phyloP scores from a whole-genome alignment of 2,113 vertebrate species.

The Aspiorhynchus laticeps region DNA sequence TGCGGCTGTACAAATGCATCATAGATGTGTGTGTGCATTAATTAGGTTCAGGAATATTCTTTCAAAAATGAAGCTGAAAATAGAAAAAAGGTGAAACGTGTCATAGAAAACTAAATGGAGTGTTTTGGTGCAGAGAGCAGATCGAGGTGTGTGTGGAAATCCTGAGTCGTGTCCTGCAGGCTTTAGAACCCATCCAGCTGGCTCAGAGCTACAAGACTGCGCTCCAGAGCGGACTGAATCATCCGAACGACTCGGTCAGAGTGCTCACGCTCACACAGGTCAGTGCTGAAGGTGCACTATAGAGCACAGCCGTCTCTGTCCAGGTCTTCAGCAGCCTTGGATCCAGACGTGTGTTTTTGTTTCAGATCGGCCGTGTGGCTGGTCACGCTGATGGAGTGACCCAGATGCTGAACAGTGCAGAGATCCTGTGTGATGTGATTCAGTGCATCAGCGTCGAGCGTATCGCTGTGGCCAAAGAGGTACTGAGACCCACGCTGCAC shows the following conservation, averaged over 20 bases:
- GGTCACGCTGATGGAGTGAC: conserved; percentile 78
- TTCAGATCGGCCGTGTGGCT: conserved; percentile 87
- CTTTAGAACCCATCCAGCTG: conserved; percentile 81
- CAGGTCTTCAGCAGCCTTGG: background rate
- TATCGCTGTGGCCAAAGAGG: conserved; percentile 91
- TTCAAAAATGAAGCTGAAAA: background rate
- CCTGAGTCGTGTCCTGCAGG: conserved; percentile 85
- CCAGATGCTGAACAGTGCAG: conserved; percentile 80
- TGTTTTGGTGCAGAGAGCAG: conserved; percentile 79
- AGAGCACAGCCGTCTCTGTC: background rate
- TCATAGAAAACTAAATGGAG: background rate
- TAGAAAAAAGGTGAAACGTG: background rate
- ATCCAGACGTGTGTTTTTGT: background rate
- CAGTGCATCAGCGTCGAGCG: conserved; percentile 85
- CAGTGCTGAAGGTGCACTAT: conserved; percentile 8
- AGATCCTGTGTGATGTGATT: conserved; percentile 82
- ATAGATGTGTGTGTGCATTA: background rate
- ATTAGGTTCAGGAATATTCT: background rate
- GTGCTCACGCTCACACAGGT: conserved; percentile 89
- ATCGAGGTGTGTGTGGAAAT: conserved; percentile 85
- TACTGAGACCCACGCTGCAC: conserved; percentile 58
- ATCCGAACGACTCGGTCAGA: conserved; percentile 84
- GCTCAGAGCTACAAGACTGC: conserved; percentile 80
- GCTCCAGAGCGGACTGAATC: conserved; percentile 84
- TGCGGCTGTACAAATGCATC: background rate